Evolutionary conservation across 2,888 invertebrate species (phyloP), one percentile per base, ranked within the genome.

Genomic region (Melanargia galathea): DNA sequence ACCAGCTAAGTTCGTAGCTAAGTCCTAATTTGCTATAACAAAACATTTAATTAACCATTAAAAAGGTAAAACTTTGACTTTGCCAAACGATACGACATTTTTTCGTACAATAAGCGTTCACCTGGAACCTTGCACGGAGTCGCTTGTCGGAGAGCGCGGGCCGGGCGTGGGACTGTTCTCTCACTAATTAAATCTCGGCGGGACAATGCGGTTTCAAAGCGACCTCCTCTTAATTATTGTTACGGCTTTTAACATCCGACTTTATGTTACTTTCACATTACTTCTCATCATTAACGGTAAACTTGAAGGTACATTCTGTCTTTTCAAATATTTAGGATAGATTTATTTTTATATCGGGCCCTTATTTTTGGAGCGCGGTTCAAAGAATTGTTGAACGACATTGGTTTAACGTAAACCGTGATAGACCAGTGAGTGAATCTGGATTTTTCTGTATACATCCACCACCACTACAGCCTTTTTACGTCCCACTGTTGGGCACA

Each of bases 161-260:
- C 16, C n/a, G 18, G 38, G 67, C 63, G 59, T 62, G 71, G 80
- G 77, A 84, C 84, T 84, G 84, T 84, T 84, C 87, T 76, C 84
- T 81, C 87, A 82, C 87, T 90, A 90, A 90, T 90, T 90, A 90
- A 90, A 90, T 90, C 89, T 85, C 83, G 82, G 81, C 83, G 81
- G 83, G 81, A 84, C 83, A 83, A 78, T 83, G 87, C 84, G 87
- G 88, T 87, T 86, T 82, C 84, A 82, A 83, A 86, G 84, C 87
- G 88, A 84, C 89, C 83, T 84, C 87, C 87, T 90, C 90, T 90
- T 90, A 88, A 90, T 90, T 90, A 90, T 90, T 87, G 88, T 87
- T 84, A 84, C 83, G 82, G 83, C 84, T 83, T 84, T 89, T 90
- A 89, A 89, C 90, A 89, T 89, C 87, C 87, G 88, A 87, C 88